Evolutionary conservation across 2,797 vertebrate genomes (phyloP), one percentile per base, ranked within the genome.

Genomic region (Pogonophryne albipinna): DNA sequence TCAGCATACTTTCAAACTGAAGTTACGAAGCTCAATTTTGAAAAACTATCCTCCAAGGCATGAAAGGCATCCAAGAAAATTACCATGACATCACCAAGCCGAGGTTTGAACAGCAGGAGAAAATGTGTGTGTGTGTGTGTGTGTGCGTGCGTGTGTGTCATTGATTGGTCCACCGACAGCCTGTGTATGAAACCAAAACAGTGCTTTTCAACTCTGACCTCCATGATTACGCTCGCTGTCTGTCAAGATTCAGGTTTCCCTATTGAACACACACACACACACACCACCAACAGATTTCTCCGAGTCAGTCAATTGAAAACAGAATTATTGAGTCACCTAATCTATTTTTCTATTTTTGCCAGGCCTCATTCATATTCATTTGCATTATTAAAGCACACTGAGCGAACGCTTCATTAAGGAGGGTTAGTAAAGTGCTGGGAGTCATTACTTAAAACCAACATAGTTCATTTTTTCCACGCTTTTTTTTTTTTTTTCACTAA

Each of bases 171-270:
- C 27, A 76, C 56, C 66, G 19, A 10, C 47, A 65, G 52, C 10
- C 2, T 64, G 50, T 27, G 70, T 44, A 58, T 72, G 69, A 83
- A 86, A 69, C 20, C 51, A 3, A 68, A 78, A 23, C 1, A 3
- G 60, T 66, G 23, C 58, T 46, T 83, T 75, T 75, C 31, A 64
- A 74, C 59, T 82, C 64, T 78, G 75, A 80, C 75, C 84, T 81
- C 44, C 7, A 17, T 44, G 42, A 66, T 68, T 44, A n/a, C 34
- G 38, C 64, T 65, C 7, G 31, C 62, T 34, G 57, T 78, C 74
- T n/a, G 59, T 86, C 53, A 78, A 55, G 52, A 45, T 71, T 78
- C 44, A 42, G 6, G 13, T 70, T 44, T 23, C 19, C 44, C 42
- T 44, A 41, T 51, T 20, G 52, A 46, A 45, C 19, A 10, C 66